Evolutionary conservation across 2,113 vertebrate species (phyloP).

Genomic region (Heteronetta atricapilla): DNA sequence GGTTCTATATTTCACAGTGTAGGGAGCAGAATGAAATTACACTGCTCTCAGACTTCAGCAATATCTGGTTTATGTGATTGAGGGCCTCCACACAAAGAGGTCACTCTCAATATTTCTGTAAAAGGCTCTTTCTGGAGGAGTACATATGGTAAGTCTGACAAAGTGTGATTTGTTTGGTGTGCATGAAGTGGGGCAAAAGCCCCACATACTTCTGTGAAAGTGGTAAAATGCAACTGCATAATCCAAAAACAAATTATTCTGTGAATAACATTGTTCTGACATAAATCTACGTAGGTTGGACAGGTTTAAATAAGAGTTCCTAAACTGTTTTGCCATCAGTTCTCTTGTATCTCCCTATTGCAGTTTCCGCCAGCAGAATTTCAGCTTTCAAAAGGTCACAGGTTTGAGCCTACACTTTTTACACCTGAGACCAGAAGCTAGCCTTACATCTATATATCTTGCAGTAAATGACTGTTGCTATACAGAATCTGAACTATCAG

Average conservation of each 20-base stretch:
- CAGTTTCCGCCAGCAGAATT: background rate
- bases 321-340: background rate
- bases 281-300: background rate
- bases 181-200: background rate
- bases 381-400: background rate
- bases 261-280: background rate
- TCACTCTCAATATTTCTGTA: constrained; percentile 76
- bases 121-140: constrained; percentile 52
- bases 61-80: constrained; percentile 79
- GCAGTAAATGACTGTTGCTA: background rate
- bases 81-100: constrained; percentile 71
- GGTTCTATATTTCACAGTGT: constrained; percentile 78
- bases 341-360: background rate
- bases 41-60: constrained; percentile 71
- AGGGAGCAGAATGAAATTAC: constrained; percentile 79
- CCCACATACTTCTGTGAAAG: background rate
- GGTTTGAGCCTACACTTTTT: background rate
- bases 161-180: constrained; percentile 14
- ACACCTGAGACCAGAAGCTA: background rate
- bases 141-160: constrained; percentile 10
- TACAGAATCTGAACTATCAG: background rate
- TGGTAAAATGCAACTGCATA: background rate
- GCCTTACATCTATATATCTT: background rate
- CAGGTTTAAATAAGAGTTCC: background rate
- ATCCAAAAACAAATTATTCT: background rate